phyloP scores from a whole-genome alignment of 2,888 invertebrate species.

The Limnephilus auricula region DNA sequence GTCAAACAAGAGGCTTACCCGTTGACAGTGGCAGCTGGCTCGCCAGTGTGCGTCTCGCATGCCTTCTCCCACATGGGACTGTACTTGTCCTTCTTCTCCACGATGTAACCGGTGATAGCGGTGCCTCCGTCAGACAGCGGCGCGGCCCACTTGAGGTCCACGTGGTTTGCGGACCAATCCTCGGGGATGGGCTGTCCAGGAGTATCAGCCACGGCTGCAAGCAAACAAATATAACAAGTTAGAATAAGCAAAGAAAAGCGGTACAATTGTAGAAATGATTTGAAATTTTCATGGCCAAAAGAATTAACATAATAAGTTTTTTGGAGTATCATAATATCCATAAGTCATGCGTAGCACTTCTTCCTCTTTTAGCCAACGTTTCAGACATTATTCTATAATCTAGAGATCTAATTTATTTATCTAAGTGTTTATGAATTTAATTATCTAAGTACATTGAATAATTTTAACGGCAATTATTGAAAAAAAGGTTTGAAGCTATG shows the following conservation, averaged over 20 bases:
- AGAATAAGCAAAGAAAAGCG: background rate
- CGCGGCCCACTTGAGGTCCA: conserved; percentile 93
- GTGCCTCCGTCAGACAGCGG: conserved; percentile 95
- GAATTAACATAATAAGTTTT: too few species aligned
- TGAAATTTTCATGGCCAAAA: too few species aligned
- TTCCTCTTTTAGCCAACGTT: too few species aligned
- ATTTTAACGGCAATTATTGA: too few species aligned
- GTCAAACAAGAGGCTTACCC: conserved; percentile 74
- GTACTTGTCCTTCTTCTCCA: conserved; percentile 95
- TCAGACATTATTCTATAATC: background rate
- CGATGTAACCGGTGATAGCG: conserved; percentile 94
- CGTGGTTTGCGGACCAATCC: conserved; percentile 95
- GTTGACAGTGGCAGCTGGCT: conserved; percentile 88
- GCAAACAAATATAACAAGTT: background rate
- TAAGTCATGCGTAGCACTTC: too few species aligned
- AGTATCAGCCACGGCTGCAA: conserved; percentile 87
- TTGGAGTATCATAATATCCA: too few species aligned
- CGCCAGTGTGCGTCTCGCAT: conserved; percentile 86
- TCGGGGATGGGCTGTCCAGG: conserved; percentile 94
- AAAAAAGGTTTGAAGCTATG: too few species aligned
- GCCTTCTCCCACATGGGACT: conserved; percentile 96
- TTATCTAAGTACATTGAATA: too few species aligned
- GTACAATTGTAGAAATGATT: too few species aligned
- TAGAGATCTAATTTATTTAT: background rate
- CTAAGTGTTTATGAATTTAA: too few species aligned